Evolutionary conservation across 2,888 invertebrate genomes (phyloP).

Genomic region (Drosophila melanosoma): DNA sequence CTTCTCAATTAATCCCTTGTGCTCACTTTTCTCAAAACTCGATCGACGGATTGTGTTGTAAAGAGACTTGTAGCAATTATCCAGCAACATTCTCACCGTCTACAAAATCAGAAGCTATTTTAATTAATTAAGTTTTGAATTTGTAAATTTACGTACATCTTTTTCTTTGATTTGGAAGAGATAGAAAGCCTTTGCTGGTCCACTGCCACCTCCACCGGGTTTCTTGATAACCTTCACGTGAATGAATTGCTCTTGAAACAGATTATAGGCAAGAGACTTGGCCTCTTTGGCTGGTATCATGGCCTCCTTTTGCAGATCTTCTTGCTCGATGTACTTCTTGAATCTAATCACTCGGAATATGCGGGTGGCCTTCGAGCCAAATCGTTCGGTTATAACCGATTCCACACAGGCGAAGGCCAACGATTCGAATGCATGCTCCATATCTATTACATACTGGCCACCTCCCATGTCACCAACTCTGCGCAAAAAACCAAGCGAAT

Average conservation of each 20-base stretch:
- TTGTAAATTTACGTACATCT: constrained; percentile 83
- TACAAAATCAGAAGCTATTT: constrained; percentile 76
- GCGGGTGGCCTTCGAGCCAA: constrained; percentile 93
- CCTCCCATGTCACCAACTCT: constrained; percentile 93
- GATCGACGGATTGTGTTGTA: constrained; percentile 89
- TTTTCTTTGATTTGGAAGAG: constrained; percentile 90
- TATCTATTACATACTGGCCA: constrained; percentile 92
- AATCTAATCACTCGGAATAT: constrained; percentile 93
- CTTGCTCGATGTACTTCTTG: constrained; percentile 95
- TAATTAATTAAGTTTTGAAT: accelerated
- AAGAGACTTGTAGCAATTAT: constrained; percentile 89
- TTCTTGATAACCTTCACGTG: constrained; percentile 89
- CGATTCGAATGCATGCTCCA: constrained; percentile 89
- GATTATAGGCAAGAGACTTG: constrained; percentile 93
- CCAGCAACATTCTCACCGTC: constrained; percentile 89
- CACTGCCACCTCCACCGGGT: constrained; percentile 88
- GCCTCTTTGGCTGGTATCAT: constrained; percentile 98
- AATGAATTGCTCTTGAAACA: constrained; percentile 89
- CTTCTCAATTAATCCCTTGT: constrained; percentile 94
- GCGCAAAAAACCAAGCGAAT: constrained; percentile 90
- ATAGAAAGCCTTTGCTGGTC: constrained; percentile 92
- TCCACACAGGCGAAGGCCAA: constrained; percentile 90
- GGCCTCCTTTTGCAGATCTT: constrained; percentile 94
- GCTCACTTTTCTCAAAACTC: constrained; percentile 88
- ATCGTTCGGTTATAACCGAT: constrained; percentile 93